A percentile compares a stretch with the other conserved stretches of the same genome.
Conservation (phyloP, 2,113 vertebrate genomes). For the Cacatua alba region DNA sequence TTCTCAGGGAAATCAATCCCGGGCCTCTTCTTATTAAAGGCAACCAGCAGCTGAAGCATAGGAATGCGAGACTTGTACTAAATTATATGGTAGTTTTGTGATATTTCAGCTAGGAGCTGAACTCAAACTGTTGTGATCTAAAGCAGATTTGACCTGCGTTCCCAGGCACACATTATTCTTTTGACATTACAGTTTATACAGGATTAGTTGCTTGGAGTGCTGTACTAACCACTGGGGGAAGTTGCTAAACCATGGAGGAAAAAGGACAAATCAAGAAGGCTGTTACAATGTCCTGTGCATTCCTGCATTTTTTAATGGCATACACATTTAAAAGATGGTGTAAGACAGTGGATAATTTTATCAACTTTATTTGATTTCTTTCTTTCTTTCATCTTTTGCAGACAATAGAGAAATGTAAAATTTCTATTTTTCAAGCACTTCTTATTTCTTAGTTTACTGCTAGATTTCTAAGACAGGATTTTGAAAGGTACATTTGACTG, state of each 20-base stretch:
- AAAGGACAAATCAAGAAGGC: slow-evolving; percentile 20
- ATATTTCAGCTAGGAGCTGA: slow-evolving; percentile 57
- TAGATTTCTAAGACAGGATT: background rate
- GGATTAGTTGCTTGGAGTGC: slow-evolving; percentile 60
- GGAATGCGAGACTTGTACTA: slow-evolving; percentile 54
- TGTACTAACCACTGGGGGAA: slow-evolving; percentile 16
- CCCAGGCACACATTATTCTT: slow-evolving; percentile 57
- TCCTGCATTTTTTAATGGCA: slow-evolving; percentile 2
- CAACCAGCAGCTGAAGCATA: slow-evolving; percentile 45
- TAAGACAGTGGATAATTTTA: background rate
- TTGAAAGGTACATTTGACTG: background rate
- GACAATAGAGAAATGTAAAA: background rate
- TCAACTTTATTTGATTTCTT: background rate
- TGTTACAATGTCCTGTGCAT: background rate
- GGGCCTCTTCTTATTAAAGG: slow-evolving; percentile 58
- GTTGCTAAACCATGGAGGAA: slow-evolving; percentile 13
- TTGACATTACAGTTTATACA: slow-evolving; percentile 45
- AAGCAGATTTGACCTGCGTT: slow-evolving; percentile 63
- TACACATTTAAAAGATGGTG: background rate
- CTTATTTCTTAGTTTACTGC: background rate
- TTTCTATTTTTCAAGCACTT: background rate
- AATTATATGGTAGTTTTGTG: slow-evolving; percentile 60
- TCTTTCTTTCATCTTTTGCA: background rate
- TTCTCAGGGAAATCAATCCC: slow-evolving; percentile 36
- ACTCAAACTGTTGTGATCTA: slow-evolving; percentile 62